phyloP scores from a whole-genome alignment of 2,888 invertebrate genomes.

The Zhuqinia jingwanae region DNA sequence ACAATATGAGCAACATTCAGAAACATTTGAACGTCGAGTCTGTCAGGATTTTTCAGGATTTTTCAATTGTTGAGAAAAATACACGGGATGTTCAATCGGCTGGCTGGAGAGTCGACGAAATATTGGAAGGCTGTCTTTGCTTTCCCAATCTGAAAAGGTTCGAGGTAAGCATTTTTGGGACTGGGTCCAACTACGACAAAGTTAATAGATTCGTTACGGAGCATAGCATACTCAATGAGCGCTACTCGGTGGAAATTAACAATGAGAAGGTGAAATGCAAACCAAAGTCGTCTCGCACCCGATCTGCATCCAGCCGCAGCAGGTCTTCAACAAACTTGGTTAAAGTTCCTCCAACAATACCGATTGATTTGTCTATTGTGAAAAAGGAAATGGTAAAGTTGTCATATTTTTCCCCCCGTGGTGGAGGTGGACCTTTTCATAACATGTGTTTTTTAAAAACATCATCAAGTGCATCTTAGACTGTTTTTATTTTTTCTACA shows the following conservation, averaged over 20 bases:
- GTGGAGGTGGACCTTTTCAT: too few relatives aligned
- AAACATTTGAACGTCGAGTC: background rate
- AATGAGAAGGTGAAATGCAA: background rate
- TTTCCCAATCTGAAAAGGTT: constrained; percentile 26
- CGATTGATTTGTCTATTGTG: background rate
- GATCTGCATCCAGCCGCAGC: too few relatives aligned
- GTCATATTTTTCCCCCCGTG: constrained; percentile 23
- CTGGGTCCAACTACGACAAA: constrained; percentile 20
- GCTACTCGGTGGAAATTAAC: background rate
- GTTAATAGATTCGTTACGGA: background rate
- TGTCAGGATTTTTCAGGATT: background rate
- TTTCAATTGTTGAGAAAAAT: background rate
- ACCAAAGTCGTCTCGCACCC: background rate
- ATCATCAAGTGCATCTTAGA: too few relatives aligned
- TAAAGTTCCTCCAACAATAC: too few relatives aligned
- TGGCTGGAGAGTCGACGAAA: constrained; percentile 17
- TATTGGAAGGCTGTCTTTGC: background rate
- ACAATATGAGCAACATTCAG: background rate
- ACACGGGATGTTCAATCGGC: background rate
- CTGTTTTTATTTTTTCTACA: too few relatives aligned
- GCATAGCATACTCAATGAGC: background rate
- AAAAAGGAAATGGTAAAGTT: background rate
- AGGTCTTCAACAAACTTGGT: too few relatives aligned
- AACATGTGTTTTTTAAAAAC: too few relatives aligned
- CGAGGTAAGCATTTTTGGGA: background rate